phyloP scores from a whole-genome alignment of 2,113 vertebrate species.

The Chaetorhynchus papuensis region DNA sequence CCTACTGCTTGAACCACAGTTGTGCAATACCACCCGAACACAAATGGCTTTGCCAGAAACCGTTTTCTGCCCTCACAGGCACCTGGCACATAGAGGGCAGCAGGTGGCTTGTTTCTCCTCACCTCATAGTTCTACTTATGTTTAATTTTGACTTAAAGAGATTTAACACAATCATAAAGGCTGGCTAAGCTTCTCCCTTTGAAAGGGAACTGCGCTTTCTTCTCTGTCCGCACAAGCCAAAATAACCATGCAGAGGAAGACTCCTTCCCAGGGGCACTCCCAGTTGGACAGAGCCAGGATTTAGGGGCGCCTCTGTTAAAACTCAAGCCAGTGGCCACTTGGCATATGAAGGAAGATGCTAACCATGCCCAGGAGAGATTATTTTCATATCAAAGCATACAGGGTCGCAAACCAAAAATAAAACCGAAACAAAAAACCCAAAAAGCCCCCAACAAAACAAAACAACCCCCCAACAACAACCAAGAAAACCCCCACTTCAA shows the following conservation, averaged over 20 bases:
- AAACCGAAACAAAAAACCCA: background rate
- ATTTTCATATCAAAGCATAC: background rate
- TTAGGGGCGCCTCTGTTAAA: background rate
- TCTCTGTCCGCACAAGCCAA: background rate
- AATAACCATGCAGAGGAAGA: background rate
- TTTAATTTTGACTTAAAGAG: background rate
- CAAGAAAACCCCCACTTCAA: background rate
- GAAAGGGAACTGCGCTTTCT: background rate
- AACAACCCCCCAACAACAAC: background rate
- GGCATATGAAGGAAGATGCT: background rate
- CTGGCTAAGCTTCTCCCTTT: background rate
- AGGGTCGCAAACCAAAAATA: background rate
- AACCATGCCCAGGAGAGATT: background rate
- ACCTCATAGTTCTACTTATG: background rate
- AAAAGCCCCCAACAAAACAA: background rate
- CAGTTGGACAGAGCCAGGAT: background rate
- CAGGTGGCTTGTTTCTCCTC: background rate
- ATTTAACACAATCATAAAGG: background rate
- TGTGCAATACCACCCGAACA: background rate
- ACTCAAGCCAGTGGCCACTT: background rate
- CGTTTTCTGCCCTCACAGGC: background rate
- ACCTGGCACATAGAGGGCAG: background rate
- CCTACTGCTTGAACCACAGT: background rate
- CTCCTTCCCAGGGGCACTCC: background rate
- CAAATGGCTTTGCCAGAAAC: background rate